Evolutionary conservation across 37 sponge, comb jelly and placozoan species (phyloP).

Genomic region (Cladorhizidae sp.): DNA sequence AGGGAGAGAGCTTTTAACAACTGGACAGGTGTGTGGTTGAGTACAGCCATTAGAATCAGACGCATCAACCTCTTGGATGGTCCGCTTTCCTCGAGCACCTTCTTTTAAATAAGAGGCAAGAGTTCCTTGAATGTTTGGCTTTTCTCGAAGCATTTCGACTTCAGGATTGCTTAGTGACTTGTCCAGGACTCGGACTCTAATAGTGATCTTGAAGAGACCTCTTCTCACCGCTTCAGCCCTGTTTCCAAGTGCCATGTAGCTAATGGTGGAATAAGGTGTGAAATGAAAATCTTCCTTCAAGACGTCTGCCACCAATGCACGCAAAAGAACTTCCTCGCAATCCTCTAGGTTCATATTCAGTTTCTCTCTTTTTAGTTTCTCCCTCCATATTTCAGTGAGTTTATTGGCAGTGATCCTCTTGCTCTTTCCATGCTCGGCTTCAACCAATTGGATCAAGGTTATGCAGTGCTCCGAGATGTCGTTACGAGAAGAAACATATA

Average conservation of each 20-base stretch:
- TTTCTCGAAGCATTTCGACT: no score
- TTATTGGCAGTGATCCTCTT: constrained; percentile 71
- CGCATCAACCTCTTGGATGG: no score
- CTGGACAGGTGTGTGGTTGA: no score
- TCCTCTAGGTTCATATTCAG: neutral
- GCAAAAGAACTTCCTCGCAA: constrained; percentile 66
- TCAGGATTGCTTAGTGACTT: neutral
- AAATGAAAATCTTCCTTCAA: constrained; percentile 92
- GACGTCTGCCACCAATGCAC: constrained; percentile 58
- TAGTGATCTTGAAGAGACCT: constrained; percentile 12
- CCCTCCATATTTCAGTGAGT: constrained; percentile 58
- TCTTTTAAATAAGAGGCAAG: no score
- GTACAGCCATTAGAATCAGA: no score
- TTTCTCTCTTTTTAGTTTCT: neutral
- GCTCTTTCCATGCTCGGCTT: constrained; percentile 4
- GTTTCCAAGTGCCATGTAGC: constrained; percentile 66
- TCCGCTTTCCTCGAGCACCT: no score
- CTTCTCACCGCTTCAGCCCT: constrained; percentile 48
- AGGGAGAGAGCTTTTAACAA: no score
- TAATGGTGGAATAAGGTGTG: constrained; percentile 86
- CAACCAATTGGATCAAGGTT: constrained; percentile 48
- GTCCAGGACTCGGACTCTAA: neutral
- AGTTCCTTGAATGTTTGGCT: no score
- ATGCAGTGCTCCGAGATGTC: constrained; percentile 48
- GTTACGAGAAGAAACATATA: neutral